Base-by-base conservation (phyloP, 2,113 vertebrate species). In the Hypocryptadius cinnamomeus region DNA sequence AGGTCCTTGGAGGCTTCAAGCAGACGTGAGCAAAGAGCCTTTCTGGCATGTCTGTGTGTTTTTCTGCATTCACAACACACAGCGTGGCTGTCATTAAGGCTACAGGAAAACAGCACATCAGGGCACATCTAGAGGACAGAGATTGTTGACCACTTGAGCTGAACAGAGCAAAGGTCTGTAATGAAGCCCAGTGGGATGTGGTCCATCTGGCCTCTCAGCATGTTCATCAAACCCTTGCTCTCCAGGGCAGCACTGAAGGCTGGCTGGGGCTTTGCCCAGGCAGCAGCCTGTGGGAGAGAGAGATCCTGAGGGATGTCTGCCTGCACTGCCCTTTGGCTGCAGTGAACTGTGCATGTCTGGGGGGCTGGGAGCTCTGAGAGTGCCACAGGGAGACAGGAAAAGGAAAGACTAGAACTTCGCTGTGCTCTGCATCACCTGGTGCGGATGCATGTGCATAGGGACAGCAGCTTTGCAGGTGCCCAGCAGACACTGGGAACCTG, bases 121-220 rank as follows among this genome's bases (percentile, higher is more conserved):
- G 88, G 90, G 78, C 83, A 90, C 63, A 57, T 78, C 47, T 17
- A 51, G 66, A 93, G 74, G 56, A 68, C 80, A 92, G 77, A 76
- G 81, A 80, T 37, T 59, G 44, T 66, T 92, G 81, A 61, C 79
- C 85, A 25, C 79, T 61, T 85, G 54, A 54, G 23, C 69, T 63
- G 79, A 93, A 61, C 69, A 60, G 88, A 90, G 87, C 81, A 92
- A 92, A 95, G 85, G 82, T 76, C 81, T 81, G 39, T 89, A 87
- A 83, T 4, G 11, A 66, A 91, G 87, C 42, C 92, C 7, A 0
- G 45, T 72, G 89, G 92, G 89, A 76, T 44, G 68, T 89, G 68
- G 66, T 69, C 79, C 72, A 65, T 72, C 79, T 92, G 88, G 70
- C 86, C 88, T 92, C 79, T 64, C 50, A 59, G 70, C 14, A 10